Conservation (phyloP, 2,797 vertebrate genomes). For the Lophius americanus region DNA sequence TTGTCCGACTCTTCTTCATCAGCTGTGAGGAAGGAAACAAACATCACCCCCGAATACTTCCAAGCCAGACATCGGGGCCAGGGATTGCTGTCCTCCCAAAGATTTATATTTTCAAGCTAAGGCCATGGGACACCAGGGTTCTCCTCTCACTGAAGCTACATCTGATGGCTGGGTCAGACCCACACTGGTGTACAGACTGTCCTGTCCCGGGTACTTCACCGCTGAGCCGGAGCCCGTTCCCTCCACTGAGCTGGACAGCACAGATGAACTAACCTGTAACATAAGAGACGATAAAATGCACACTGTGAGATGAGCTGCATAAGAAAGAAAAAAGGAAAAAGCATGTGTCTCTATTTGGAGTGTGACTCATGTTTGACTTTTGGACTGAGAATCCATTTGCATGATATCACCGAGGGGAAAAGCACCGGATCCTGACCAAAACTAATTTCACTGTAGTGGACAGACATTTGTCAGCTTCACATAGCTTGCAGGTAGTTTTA, state of each 20-base stretch:
- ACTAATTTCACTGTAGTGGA: conserved; percentile 27
- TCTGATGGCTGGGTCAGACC: conserved; percentile 89
- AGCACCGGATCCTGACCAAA: conserved; percentile 10
- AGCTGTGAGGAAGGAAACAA: conserved; percentile 49
- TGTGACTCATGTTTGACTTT: conserved; percentile 13
- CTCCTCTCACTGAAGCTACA: conserved; percentile 90
- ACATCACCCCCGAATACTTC: conserved; percentile 49
- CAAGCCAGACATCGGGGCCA: conserved; percentile 57
- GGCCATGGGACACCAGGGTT: conserved; percentile 95
- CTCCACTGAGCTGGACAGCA: conserved; percentile 89
- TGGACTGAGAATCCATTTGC: not conserved
- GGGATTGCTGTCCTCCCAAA: conserved; percentile 60
- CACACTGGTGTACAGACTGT: conserved; percentile 90
- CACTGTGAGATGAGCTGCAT: not conserved
- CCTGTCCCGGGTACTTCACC: conserved; percentile 93
- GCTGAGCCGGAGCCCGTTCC: conserved; percentile 82
- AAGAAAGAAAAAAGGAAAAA: not conserved
- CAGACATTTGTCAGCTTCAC: conserved; percentile 22
- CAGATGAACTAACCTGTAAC: conserved; percentile 87
- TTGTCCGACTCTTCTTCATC: conserved; percentile 45
- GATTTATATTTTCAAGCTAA: conserved; percentile 86
- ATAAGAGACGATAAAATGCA: conserved; percentile 13
- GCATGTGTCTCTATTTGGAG: not conserved
- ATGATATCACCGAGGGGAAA: conserved; percentile 6
- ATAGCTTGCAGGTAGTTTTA: conserved; percentile 11